Conservation (phyloP, 2,888 invertebrate genomes). For the Zaprionus obscuricornis region DNA sequence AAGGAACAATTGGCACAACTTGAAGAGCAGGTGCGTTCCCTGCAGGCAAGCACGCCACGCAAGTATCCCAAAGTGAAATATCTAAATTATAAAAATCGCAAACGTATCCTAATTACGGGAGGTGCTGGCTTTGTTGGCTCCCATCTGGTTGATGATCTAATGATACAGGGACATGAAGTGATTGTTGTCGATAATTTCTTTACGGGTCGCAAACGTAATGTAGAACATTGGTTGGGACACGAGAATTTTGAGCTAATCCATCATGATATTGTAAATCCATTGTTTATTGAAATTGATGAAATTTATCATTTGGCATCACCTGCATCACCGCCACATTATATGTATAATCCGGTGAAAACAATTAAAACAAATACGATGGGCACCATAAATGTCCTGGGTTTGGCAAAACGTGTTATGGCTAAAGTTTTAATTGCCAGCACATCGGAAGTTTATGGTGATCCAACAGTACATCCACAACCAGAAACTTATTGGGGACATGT, state of each 20-base stretch:
- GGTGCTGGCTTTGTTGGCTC: constrained; percentile 99
- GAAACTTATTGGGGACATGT: constrained; percentile 99
- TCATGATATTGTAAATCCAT: constrained; percentile 98
- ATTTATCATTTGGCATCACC: constrained; percentile 99
- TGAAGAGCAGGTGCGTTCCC: constrained; percentile 88
- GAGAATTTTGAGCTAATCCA: constrained; percentile 99
- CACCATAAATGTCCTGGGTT: constrained; percentile 95
- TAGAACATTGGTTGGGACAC: constrained; percentile 99
- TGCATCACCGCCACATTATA: constrained; percentile 99
- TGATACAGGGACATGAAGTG: constrained; percentile 98
- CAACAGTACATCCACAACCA: constrained; percentile 98
- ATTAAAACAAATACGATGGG: constrained; percentile 99
- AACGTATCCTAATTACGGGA: constrained; percentile 96
- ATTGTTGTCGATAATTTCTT: constrained; percentile 99
- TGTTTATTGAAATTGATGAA: constrained; percentile 98
- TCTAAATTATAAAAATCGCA: constrained; percentile 95
- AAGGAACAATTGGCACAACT: constrained; percentile 87
- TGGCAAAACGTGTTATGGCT: constrained; percentile 96
- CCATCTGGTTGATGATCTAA: constrained; percentile 97
- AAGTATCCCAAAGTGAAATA: constrained; percentile 96
- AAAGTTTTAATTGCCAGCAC: constrained; percentile 98
- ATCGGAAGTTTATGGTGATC: constrained; percentile 99
- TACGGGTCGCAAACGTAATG: constrained; percentile 97
- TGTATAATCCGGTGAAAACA: constrained; percentile 99
- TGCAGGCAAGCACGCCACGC: constrained; percentile 90